These are phyloP conservation scores for Pygoscelis adeliae DNA, from an alignment of 2,113 vertebrate genomes.

Conservation along the genomic window DNA sequence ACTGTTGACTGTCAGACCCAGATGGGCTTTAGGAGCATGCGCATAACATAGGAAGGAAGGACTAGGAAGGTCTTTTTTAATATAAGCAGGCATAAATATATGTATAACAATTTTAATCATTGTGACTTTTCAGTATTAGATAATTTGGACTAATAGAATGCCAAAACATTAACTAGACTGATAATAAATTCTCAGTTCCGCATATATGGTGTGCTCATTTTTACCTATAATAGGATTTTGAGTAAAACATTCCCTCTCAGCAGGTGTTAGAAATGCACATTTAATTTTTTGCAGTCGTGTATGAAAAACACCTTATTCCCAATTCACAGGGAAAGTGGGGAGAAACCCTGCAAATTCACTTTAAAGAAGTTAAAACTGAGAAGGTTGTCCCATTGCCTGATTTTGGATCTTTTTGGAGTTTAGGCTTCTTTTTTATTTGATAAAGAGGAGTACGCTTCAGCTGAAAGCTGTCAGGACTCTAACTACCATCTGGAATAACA, in stretches of 20 bases:
- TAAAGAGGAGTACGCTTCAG: background rate
- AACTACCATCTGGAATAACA: background rate
- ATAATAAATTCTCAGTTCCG: background rate
- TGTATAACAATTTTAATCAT: background rate
- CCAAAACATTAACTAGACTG: background rate
- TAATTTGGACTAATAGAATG: background rate
- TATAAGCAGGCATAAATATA: background rate
- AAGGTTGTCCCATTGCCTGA: background rate
- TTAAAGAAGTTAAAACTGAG: background rate
- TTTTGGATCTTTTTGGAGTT: background rate
- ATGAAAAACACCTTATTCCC: background rate
- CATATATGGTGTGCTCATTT: background rate
- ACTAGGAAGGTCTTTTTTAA: background rate
- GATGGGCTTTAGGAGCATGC: rapidly evolving
- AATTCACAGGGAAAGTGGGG: background rate
- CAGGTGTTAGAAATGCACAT: background rate
- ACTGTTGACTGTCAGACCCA: rapidly evolving
- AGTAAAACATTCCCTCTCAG: background rate
- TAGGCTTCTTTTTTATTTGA: background rate
- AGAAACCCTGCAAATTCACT: background rate
- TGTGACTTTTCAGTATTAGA: background rate
- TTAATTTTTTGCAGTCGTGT: background rate
- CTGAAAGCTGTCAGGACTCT: background rate
- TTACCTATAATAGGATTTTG: background rate
- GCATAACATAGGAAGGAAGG: background rate